phyloP scores from a whole-genome alignment of 2,888 invertebrate species.

The Lasius fuliginosus region DNA sequence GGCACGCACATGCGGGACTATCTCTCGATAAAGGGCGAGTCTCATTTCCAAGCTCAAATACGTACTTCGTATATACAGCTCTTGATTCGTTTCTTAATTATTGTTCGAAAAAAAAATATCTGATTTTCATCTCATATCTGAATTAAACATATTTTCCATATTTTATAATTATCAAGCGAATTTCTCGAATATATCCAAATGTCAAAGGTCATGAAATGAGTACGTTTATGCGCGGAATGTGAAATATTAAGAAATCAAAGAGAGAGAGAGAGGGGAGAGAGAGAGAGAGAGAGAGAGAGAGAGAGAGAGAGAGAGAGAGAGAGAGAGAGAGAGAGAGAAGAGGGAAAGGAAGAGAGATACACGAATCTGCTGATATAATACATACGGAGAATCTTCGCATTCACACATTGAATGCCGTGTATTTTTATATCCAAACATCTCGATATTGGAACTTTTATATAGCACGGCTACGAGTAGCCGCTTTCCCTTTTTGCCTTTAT shows the following conservation, averaged over 20 bases:
- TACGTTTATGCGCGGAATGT: neutral
- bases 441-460: conserved; percentile 9
- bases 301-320: too few relatives aligned
- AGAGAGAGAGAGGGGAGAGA: neutral
- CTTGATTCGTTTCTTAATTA: conserved; percentile 4
- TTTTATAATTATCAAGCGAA: neutral
- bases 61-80: neutral
- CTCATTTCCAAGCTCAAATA: conserved; percentile 19
- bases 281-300: too few relatives aligned
- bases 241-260: conserved; percentile 27
- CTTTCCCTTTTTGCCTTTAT: conserved; percentile 19
- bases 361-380: neutral
- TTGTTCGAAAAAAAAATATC: neutral
- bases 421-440: conserved; percentile 17
- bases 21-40: conserved; percentile 31
- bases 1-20: conserved; percentile 10
- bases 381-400: neutral
- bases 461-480: conserved; percentile 8
- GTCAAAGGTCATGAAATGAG: conserved; percentile 35
- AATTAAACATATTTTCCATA: conserved; percentile 13
- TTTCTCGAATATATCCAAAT: neutral
- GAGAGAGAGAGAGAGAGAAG: too few relatives aligned
- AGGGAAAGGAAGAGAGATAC: neutral
- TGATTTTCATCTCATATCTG: conserved; percentile 1
- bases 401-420: neutral